Evolutionary conservation across 2,888 invertebrate genomes (phyloP).

Genomic region (Ommatoiulus sabulosus): DNA sequence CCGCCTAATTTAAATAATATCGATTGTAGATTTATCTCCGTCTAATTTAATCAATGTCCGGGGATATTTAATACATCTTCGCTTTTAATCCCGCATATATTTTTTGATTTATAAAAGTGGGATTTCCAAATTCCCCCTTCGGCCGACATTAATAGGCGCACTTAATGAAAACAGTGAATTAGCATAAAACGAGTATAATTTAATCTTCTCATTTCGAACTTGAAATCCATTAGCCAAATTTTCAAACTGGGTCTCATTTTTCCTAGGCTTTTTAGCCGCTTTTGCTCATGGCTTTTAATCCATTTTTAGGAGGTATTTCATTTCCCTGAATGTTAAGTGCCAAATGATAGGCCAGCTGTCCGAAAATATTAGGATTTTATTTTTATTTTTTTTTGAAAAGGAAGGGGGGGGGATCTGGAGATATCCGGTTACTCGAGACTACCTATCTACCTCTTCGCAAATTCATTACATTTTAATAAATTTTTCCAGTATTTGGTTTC

Average conservation of each 20-base stretch:
- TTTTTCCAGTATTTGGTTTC: background rate
- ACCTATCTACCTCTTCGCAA: background rate
- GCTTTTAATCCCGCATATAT: slow-evolving; percentile 11
- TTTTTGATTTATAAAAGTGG: slow-evolving; percentile 35
- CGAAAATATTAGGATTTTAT: background rate
- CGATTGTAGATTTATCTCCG: slow-evolving; percentile 43
- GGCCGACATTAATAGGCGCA: background rate
- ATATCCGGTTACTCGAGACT: background rate
- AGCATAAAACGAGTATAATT: slow-evolving; percentile 24
- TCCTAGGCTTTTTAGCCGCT: background rate
- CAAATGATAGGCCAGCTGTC: background rate
- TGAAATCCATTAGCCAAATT: slow-evolving; percentile 27
- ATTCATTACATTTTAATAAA: background rate
- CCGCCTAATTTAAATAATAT: background rate
- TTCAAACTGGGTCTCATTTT: background rate
- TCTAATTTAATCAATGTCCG: slow-evolving; percentile 24
- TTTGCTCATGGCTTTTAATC: background rate
- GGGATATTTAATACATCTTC: slow-evolving; percentile 11
- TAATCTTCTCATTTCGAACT: slow-evolving; percentile 18
- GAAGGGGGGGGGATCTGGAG: too few relatives aligned
- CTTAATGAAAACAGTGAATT: slow-evolving; percentile 24
- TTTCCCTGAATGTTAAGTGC: slow-evolving; percentile 9
- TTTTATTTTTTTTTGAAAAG: background rate
- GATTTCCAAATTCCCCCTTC: slow-evolving; percentile 37
- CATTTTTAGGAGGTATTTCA: background rate